Evolutionary conservation across 2,113 vertebrate species (phyloP), one percentile per base, ranked within the genome.

Genomic region (Pterocles burchelli): DNA sequence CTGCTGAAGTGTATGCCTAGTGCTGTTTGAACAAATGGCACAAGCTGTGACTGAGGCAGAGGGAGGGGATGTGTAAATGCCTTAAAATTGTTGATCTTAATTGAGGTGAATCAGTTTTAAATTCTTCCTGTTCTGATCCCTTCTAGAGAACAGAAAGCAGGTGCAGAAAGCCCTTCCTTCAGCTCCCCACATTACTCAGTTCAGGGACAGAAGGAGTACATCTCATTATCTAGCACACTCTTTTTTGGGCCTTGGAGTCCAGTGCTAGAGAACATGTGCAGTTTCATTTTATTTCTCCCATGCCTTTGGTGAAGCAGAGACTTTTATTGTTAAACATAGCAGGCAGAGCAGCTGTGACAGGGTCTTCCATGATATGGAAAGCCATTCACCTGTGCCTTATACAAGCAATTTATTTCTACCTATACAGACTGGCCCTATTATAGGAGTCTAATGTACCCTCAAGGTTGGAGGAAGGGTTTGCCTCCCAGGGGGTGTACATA

Each of bases 381-480:
- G 16, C 5, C 25, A 7, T 46, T 78, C 12, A 58, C 6, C 17
- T 75, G 13, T 33, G 20, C 13, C 36, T 61, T 31, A 25, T n/a
- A n/a, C 13, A 75, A 45, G n/a, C 8, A 83, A 24, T 17, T 77
- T 59, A 34, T 62, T 75, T 54, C 54, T 58, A 7, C 12, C 3
- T 76, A 12, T 59, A n/a, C 8, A 80, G 16, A 15, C 11, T 49
- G 11, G 10, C 43, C 17, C 5, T 63, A 2, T 34, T 75, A 10
- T 4, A 62, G 13, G 20, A 83, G 7, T 58, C 28, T 26, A 71
- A 34, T 0, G 0, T 11, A 21, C 3, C 5, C 8, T 55, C 14
- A 34, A 38, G 6, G 45, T 11, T 84, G 54, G 43, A 85, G 33
- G 15, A 46, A 80, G 7, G 1, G 2, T 33, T 89, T 86, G 34